These are phyloP conservation scores for Catostylus mosaicus DNA, from an alignment of 30 jellyfish, hydroid and myxozoan genomes.

Conservation along the genomic window DNA sequence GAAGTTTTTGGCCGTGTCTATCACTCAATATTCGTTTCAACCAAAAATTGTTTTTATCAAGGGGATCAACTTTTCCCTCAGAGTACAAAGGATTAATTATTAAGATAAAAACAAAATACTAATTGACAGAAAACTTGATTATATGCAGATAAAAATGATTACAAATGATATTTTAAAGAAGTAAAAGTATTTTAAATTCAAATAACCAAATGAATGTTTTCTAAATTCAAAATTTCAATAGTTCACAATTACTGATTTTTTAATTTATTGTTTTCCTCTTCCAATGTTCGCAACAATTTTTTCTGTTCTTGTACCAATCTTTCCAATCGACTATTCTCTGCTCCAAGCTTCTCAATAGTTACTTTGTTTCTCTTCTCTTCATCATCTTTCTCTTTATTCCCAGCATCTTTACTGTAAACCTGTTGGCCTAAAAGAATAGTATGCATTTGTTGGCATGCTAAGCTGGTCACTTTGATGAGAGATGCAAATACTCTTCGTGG, in stretches of 20 bases:
- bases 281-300: constrained; percentile 31
- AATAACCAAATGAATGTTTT: too few relatives aligned
- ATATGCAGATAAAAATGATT: too few relatives aligned
- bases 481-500: constrained; percentile 90
- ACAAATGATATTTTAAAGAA: too few relatives aligned
- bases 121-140: too few relatives aligned
- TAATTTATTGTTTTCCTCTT: constrained; percentile 48
- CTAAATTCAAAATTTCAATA: too few relatives aligned
- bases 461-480: constrained; percentile 80
- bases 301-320: constrained; percentile 43
- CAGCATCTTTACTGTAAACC: constrained; percentile 40
- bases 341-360: constrained; percentile 53
- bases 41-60: too few relatives aligned
- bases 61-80: too few relatives aligned
- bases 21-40: too few relatives aligned
- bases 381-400: constrained; percentile 15
- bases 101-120: too few relatives aligned
- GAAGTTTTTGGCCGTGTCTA: too few relatives aligned
- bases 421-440: constrained; percentile 78
- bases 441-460: constrained; percentile 83
- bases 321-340: constrained; percentile 57
- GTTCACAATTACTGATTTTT: not conserved
- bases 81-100: too few relatives aligned
- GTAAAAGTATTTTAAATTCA: too few relatives aligned
- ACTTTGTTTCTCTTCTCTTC: constrained; percentile 23